These are phyloP conservation scores for Gryon sp. DNA, from an alignment of 1,140 invertebrate species.

Conservation along the genomic window DNA sequence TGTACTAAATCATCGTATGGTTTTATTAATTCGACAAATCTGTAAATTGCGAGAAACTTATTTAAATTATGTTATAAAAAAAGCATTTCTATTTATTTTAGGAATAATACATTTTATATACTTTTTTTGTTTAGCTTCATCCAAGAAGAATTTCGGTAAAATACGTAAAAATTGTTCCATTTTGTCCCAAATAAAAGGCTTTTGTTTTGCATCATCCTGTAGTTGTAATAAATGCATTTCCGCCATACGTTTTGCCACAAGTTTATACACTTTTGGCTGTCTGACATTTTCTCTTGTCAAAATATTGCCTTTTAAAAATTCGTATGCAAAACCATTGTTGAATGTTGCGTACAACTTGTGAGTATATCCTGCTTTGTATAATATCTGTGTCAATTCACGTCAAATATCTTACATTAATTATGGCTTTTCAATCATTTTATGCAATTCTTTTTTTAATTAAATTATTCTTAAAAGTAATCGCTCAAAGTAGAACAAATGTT, in stretches of 20 bases:
- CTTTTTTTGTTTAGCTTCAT: constrained; percentile 83
- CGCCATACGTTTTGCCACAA: constrained; percentile 90
- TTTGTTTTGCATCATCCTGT: constrained; percentile 70
- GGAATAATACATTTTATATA: constrained; percentile 63
- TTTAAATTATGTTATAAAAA: neutral
- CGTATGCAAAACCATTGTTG: constrained; percentile 95
- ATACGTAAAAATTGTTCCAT: constrained; percentile 86
- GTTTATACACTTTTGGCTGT: constrained; percentile 84
- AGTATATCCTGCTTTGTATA: constrained; percentile 88
- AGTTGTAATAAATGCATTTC: constrained; percentile 86
- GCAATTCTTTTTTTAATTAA: too few relatives aligned
- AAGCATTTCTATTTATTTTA: neutral
- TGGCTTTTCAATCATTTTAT: constrained; percentile 5
- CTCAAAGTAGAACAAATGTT: too few relatives aligned
- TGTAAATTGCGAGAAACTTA: too few relatives aligned
- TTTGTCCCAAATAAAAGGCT: constrained; percentile 87
- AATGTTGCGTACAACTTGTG: constrained; percentile 94
- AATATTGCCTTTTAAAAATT: constrained; percentile 92
- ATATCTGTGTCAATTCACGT: constrained; percentile 79
- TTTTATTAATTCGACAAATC: constrained; percentile 85
- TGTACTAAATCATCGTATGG: constrained; percentile 83
- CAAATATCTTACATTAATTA: constrained; percentile 55
- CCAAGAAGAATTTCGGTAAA: constrained; percentile 83
- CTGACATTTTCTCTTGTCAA: constrained; percentile 86
- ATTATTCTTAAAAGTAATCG: neutral